Base-by-base conservation (phyloP, 1,140 invertebrate genomes). In the Arion vulgaris region DNA sequence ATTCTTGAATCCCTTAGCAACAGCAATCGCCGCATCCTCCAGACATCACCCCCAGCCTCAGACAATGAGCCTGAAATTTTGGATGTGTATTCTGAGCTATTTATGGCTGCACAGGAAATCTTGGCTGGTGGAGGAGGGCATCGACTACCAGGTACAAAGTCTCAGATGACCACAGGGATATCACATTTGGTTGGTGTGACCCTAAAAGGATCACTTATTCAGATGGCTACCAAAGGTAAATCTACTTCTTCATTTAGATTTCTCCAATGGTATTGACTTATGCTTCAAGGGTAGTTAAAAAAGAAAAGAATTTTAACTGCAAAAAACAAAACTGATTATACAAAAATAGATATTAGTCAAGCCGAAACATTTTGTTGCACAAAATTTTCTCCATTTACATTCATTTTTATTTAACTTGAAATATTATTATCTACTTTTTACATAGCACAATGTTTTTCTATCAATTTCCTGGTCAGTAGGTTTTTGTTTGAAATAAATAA, bases 91-190 rank as follows among this genome's bases (percentile, higher is more conserved):
- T 86, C 85, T 51, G 92, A 93, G 82, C 86, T 93, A 15, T 90
- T 92, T 69, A 86, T 92, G 84, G 90, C 92, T 36, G 92, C 88
- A 19, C 90, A 93, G 84, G 91, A 92, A 85, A 91, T 93, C 34
- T 77, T 92, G 17, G 86, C 90, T 66, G 92, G 91, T 89, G 89
- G 89, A 32, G 89, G 87, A 26, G 89, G 88, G 26, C 77, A 81
- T 23, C 83, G 85, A 45, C 84, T 80, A n/a, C 66, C 84, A n/a
- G 82, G 81, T 17, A 57, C 81, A n/a, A 91, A 90, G 81, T 84
- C 88, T 19, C 81, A 86, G 34, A 87, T 87, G 76, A 57, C 45
- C 45, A 79, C 87, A 17, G 88, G 87, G 69, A 41, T 86, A 0
- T 76, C 83, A 53, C 85, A 86, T 11, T 57, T 90, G 49, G 81